phyloP scores from a whole-genome alignment of 2,888 invertebrate species.

The Drosophila putrida region DNA sequence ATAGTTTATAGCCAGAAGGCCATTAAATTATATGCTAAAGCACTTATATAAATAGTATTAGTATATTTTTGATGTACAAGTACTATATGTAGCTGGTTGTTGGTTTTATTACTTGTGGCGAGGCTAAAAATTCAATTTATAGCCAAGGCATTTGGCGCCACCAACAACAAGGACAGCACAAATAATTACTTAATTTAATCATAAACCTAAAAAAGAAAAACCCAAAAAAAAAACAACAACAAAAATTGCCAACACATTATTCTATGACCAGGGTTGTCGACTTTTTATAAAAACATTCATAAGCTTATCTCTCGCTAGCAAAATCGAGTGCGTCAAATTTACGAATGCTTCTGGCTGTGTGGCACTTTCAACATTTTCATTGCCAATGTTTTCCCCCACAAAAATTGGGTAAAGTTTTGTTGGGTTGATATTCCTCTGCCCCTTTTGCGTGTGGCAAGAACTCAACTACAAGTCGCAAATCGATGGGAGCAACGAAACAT shows the following conservation, averaged over 20 bases:
- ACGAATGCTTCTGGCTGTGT: slow-evolving; percentile 51
- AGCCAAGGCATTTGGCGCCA: slow-evolving; percentile 52
- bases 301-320: slow-evolving; percentile 63
- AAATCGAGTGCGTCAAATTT: slow-evolving; percentile 68
- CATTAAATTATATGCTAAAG: slow-evolving; percentile 47
- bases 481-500: slow-evolving; percentile 38
- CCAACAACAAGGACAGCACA: slow-evolving; percentile 33
- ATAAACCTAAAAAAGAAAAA: slow-evolving; percentile 50
- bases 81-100: slow-evolving; percentile 9
- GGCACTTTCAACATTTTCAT: slow-evolving; percentile 76
- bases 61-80: slow-evolving; percentile 21
- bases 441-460: slow-evolving; percentile 26
- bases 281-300: slow-evolving; percentile 73
- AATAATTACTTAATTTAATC: slow-evolving; percentile 82
- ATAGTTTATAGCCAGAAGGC: slow-evolving; percentile 27
- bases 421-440: slow-evolving; percentile 36
- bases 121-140: slow-evolving; percentile 49
- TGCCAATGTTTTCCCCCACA: slow-evolving; percentile 28
- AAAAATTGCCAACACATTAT: slow-evolving; percentile 48
- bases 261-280: slow-evolving; percentile 25
- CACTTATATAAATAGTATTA: slow-evolving; percentile 39
- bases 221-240: slow-evolving; percentile 22
- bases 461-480: slow-evolving; percentile 39
- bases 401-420: slow-evolving; percentile 68
- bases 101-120: slow-evolving; percentile 15